A percentile compares a stretch with the other conserved stretches of the same genome.
These are phyloP conservation scores for Eublepharis macularius DNA, from an alignment of 2,113 vertebrate species.

Conservation along the genomic window DNA sequence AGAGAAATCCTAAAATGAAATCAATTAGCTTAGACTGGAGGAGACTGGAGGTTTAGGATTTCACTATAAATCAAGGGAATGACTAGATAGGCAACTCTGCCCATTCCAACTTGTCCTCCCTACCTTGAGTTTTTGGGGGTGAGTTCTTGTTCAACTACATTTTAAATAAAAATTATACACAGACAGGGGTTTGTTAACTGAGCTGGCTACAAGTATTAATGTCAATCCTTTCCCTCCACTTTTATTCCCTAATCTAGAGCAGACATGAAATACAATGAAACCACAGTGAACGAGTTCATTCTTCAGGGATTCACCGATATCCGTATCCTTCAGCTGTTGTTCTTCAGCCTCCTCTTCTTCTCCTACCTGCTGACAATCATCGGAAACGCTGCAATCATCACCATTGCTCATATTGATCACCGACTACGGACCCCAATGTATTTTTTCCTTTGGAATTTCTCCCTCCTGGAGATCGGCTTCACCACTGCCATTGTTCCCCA, in stretches of 20 bases:
- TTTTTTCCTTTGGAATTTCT: slow-evolving; percentile 57
- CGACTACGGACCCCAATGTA: slow-evolving; percentile 47
- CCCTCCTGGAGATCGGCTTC: slow-evolving; percentile 54
- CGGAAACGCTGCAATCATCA: slow-evolving; percentile 45
- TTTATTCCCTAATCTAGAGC: not conserved
- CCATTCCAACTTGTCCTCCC: too few species aligned
- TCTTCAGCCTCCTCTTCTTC: slow-evolving; percentile 42
- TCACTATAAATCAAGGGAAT: too few species aligned
- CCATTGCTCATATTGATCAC: slow-evolving; percentile 41
- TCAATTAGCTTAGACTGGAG: too few species aligned
- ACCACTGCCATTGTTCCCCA: slow-evolving; percentile 40
- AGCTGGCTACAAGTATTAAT: not conserved
- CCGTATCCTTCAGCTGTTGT: slow-evolving; percentile 5
- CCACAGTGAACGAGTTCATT: slow-evolving; percentile 29
- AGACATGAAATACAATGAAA: slow-evolving; percentile 32
- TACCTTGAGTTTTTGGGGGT: not conserved
- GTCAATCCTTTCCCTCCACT: not conserved
- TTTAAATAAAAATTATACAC: not conserved
- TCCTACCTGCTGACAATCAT: slow-evolving; percentile 41
- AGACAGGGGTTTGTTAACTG: not conserved
- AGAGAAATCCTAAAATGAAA: too few species aligned
- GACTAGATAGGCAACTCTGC: too few species aligned
- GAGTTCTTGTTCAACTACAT: not conserved
- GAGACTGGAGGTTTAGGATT: too few species aligned
- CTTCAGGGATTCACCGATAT: slow-evolving; percentile 49